These are phyloP conservation scores for Resseliella maxima DNA, from an alignment of 2,888 invertebrate species.

Conservation along the genomic window DNA sequence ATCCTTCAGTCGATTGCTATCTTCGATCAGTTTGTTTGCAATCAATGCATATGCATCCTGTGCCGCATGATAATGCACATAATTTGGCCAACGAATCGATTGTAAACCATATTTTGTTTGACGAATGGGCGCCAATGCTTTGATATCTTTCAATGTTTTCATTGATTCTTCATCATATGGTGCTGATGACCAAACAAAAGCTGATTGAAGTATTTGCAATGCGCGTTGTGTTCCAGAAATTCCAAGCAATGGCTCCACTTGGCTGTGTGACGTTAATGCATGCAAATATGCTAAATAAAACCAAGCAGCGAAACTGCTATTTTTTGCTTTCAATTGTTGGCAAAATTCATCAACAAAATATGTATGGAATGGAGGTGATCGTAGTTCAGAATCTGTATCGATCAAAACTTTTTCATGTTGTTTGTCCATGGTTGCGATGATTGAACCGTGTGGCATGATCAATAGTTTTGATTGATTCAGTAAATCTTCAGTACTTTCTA, in stretches of 20 bases:
- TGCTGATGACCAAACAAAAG: conserved; percentile 48
- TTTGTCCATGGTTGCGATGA: neutral
- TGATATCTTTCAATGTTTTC: neutral
- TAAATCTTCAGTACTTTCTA: neutral
- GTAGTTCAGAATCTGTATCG: neutral
- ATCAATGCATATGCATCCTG: neutral
- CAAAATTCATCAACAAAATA: neutral
- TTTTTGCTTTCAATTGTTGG: conserved; percentile 15
- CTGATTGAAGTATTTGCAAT: conserved; percentile 35
- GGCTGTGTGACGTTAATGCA: conserved; percentile 28
- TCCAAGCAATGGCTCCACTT: neutral
- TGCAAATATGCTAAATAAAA: conserved; percentile 53
- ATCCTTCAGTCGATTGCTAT: conserved; percentile 6
- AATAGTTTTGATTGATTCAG: neutral
- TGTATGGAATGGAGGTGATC: neutral
- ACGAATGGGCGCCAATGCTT: neutral
- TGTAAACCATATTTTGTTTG: neutral
- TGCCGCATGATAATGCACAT: neutral
- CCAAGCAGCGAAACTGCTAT: conserved; percentile 14
- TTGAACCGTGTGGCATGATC: neutral
- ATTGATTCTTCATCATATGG: conserved; percentile 23
- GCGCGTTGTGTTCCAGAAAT: conserved; percentile 47
- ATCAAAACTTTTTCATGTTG: neutral
- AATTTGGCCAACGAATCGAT: neutral
- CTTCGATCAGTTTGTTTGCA: neutral